Base-by-base conservation (phyloP, 2,797 vertebrate genomes). In the Lagodon rhomboides region DNA sequence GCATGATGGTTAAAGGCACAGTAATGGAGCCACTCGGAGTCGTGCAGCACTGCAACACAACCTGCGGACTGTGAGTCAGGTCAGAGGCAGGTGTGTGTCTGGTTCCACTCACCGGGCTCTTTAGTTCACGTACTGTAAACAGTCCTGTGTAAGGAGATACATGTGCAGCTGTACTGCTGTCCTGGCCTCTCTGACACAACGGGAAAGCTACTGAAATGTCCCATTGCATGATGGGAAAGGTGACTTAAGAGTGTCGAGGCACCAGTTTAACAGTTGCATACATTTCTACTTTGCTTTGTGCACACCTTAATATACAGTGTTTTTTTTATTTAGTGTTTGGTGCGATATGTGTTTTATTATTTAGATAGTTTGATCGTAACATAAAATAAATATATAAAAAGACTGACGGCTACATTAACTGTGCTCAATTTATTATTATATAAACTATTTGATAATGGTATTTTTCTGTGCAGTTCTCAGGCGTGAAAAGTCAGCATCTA, bases 1-100 rank as follows among this genome's bases (percentile, higher is more conserved):
- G 69, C 46, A 47, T 22, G 49, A 23, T 1, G 68, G 60, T 49
- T 71, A 7, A 73, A 85, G 59, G 73, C 65, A 77, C 76, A 44
- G 67, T 30, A 3, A 56, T 6, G 12, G 65, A 53, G 51, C 60
- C 49, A 0, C 41, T 62, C 10, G 0, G 62, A 74, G 68, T 44
- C 6, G 18, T n/a, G 53, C 59, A 63, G 64, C 70, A 17, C 76
- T 60, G 72, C 67, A 89, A 84, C 75, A 18, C 74, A 80, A 88
- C 71, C 70, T 25, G 59, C 53, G 61, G 69, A 25, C 27, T 63
- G 68, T 5, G 20, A 44, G 49, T 65, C 23, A 0, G 53, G 59
- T 60, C 72, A 38, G 38, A 38, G 10, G 38, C 49, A 0, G 53
- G 38, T 1, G 60, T 66, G 65, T 25, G 72, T 79, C 75, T 71